A percentile compares a stretch with the other conserved stretches of the same genome.
Conservation (phyloP, 2,888 invertebrate genomes). For the Amphimallon solstitiale region DNA sequence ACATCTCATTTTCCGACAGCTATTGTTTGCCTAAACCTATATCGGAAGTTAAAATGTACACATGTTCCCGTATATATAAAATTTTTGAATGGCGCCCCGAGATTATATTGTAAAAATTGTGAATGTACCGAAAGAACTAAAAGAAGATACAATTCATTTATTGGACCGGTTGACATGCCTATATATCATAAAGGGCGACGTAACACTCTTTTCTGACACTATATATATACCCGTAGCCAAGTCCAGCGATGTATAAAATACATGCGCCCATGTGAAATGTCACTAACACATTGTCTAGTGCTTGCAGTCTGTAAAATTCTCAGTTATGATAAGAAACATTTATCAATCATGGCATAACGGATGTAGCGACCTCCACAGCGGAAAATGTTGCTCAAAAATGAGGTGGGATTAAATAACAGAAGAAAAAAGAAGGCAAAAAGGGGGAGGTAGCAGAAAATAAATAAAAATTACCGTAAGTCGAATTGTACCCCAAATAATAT, state of each 20-base stretch:
- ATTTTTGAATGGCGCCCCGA: constrained; percentile 3
- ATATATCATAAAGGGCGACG: constrained; percentile 45
- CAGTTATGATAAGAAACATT: constrained; percentile 40
- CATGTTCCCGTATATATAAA: background rate
- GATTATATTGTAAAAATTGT: constrained; percentile 32
- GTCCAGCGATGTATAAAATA: constrained; percentile 47
- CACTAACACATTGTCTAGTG: constrained; percentile 50
- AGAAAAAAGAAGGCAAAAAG: background rate
- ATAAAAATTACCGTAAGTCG: no score
- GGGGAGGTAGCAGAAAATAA: no score
- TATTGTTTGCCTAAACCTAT: no score
- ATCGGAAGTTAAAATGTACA: background rate
- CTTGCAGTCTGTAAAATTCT: constrained; percentile 42
- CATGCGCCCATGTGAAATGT: constrained; percentile 50
- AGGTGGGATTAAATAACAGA: constrained; percentile 6
- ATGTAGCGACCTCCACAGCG: constrained; percentile 36
- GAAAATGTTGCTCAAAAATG: constrained; percentile 23
- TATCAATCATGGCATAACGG: constrained; percentile 42
- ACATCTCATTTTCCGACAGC: no score
- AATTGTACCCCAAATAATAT: no score
- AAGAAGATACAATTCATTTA: constrained; percentile 40
- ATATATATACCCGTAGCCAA: constrained; percentile 18
- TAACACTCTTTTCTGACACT: constrained; percentile 44
- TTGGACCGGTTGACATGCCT: constrained; percentile 44
- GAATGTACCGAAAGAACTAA: constrained; percentile 19